Evolutionary conservation across 2,797 vertebrate genomes (phyloP).

Genomic region (Sebastes baramenuke): DNA sequence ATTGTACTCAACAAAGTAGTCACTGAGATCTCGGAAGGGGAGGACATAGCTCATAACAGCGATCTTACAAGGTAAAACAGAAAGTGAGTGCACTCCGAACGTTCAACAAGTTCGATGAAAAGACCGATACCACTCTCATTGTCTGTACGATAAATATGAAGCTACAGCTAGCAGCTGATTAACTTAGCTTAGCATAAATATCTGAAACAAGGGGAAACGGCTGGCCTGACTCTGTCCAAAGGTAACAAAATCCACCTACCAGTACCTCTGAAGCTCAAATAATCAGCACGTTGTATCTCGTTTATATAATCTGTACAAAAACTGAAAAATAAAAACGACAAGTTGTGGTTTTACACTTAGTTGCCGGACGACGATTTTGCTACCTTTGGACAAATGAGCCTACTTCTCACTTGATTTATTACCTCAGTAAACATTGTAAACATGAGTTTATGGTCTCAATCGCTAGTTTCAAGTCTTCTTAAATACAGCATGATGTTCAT

Average conservation of each 20-base stretch:
- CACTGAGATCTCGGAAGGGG: background rate
- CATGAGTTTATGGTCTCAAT: too few relatives aligned
- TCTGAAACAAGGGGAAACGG: fast-evolving
- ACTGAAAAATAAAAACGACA: fast-evolving
- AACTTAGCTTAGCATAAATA: background rate
- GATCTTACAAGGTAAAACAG: background rate
- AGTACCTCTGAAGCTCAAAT: background rate
- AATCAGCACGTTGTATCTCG: background rate
- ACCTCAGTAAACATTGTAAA: too few relatives aligned
- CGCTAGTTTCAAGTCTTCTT: too few relatives aligned
- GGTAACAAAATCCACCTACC: background rate
- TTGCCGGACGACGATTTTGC: background rate
- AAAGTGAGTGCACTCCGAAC: background rate
- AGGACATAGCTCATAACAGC: background rate
- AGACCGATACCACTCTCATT: background rate
- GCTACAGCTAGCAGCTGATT: background rate
- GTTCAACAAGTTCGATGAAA: background rate
- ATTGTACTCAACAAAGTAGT: too few relatives aligned
- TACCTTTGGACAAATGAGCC: background rate
- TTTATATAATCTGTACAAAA: too few relatives aligned
- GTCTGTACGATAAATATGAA: background rate
- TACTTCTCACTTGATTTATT: too few relatives aligned
- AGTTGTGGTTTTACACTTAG: too few relatives aligned
- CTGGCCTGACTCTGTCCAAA: background rate
- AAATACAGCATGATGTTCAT: too few relatives aligned